These are phyloP conservation scores for Xestia sexstrigata DNA, from an alignment of 2,888 invertebrate genomes.

Conservation along the genomic window DNA sequence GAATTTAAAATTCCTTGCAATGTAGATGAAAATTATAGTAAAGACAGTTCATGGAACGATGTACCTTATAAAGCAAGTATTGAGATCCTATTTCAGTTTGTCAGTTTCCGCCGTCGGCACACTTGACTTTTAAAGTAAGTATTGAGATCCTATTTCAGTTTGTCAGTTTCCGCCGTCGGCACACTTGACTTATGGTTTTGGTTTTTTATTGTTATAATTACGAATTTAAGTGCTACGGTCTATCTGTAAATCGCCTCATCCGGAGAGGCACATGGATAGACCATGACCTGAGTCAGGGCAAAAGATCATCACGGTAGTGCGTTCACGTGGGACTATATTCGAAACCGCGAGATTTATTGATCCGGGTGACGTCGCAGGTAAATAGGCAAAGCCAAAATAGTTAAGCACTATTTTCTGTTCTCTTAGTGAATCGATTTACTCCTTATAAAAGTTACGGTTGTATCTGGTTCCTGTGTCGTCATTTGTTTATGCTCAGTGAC, in stretches of 20 bases:
- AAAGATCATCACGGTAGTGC: not conserved
- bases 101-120: conserved; percentile 26
- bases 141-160: not conserved
- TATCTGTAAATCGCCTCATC: not conserved
- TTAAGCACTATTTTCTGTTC: not conserved
- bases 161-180: conserved; percentile 17
- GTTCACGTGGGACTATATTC: not conserved
- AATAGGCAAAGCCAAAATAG: not conserved
- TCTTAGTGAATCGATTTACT: not conserved
- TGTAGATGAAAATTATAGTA: not conserved
- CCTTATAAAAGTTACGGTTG: not conserved
- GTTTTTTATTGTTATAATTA: not conserved
- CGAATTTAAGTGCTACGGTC: not conserved
- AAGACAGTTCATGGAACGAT: not conserved
- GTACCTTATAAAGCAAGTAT: not conserved
- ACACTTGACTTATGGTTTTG: not conserved
- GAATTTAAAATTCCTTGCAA: no score
- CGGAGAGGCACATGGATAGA: not conserved
- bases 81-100: not conserved
- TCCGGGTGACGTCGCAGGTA: not conserved
- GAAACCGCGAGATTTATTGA: not conserved
- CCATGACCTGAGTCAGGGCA: not conserved
- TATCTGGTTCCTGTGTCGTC: not conserved
- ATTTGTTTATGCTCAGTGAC: conserved; percentile 20
- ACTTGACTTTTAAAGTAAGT: not conserved